These are phyloP conservation scores for Sebastes itinus DNA, from an alignment of 2,797 vertebrate species.

Conservation along the genomic window DNA sequence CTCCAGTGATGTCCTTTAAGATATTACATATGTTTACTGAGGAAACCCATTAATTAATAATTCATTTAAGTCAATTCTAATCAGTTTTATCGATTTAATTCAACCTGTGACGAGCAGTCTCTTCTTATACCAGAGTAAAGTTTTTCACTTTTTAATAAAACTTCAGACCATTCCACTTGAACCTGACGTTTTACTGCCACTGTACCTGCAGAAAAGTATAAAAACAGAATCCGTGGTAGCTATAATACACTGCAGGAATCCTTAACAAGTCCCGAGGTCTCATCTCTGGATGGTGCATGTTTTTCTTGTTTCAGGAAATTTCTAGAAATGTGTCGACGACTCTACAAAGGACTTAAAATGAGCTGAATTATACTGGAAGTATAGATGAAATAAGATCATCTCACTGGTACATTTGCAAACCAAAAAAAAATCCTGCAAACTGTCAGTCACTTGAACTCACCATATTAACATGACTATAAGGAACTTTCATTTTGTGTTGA, in stretches of 20 bases:
- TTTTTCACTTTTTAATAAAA: background rate
- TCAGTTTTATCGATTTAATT: background rate
- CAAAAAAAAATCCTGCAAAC: background rate
- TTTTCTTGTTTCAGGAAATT: background rate
- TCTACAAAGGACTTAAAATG: background rate
- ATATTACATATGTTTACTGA: background rate
- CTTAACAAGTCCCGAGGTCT: background rate
- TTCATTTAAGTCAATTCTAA: background rate
- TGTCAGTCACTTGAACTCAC: background rate
- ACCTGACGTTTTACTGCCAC: background rate
- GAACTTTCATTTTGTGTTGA: background rate
- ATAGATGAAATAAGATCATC: background rate
- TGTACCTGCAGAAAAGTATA: background rate
- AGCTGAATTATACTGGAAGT: background rate
- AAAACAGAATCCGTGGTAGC: background rate
- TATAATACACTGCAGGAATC: background rate
- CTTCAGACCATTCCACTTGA: constrained; percentile 15
- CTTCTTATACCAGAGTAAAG: background rate
- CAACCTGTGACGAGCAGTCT: background rate
- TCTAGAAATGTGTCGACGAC: background rate
- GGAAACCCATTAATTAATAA: background rate
- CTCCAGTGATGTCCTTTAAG: background rate
- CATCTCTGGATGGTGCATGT: background rate
- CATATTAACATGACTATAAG: background rate
- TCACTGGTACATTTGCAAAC: background rate